Base-by-base conservation (phyloP, 2,113 vertebrate genomes). In the Ictidomys tridecemlineatus region DNA sequence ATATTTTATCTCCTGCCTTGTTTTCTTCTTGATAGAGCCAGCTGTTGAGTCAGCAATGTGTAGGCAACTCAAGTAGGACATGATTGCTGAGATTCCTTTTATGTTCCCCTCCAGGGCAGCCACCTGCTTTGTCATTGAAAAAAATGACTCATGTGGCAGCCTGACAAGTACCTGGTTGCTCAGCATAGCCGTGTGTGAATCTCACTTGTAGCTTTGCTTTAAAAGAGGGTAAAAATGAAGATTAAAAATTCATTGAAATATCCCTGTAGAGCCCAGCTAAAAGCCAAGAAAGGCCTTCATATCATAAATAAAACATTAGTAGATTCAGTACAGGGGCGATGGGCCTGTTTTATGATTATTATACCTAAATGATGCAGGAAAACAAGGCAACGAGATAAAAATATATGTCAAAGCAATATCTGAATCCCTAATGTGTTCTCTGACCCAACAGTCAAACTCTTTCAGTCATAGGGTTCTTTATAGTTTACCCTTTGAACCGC, bases 41-140 rank as follows among this genome's bases (percentile, higher is more conserved):
- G 87, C 88, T 97, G 96, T 97, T 98, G 97, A 98, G 88, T 98
- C 97, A 98, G 98, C 85, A 85, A 65, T 93, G 76, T 82, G 85
- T 94, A 98, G 79, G 39, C 87, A 98, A 73, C 84, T 93, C 90
- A 98, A 98, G 56, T 53, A 92, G 85, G 95, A 11, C 94, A 96
- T 89, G 88, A 98, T 97, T 97, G 83, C 97, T 90, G 86, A 93
- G 83, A 98, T 98, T 97, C 92, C 80, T 97, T 97, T 98, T 91
- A 93, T 95, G 67, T 79, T 96, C 61, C 94, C 97, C 97, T 96
- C 88, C 89, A 97, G 97, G 93, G 72, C 73, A 98, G 69, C 73
- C 94, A 98, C 93, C 91, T 98, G 97, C 96, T 98, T 97, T 98
- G 48, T 91, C 96, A 94, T 12, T 97, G 97, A 96, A 96, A 95